These are phyloP conservation scores for Rutilus rutilus DNA, from an alignment of 2,113 vertebrate genomes.

Conservation along the genomic window DNA sequence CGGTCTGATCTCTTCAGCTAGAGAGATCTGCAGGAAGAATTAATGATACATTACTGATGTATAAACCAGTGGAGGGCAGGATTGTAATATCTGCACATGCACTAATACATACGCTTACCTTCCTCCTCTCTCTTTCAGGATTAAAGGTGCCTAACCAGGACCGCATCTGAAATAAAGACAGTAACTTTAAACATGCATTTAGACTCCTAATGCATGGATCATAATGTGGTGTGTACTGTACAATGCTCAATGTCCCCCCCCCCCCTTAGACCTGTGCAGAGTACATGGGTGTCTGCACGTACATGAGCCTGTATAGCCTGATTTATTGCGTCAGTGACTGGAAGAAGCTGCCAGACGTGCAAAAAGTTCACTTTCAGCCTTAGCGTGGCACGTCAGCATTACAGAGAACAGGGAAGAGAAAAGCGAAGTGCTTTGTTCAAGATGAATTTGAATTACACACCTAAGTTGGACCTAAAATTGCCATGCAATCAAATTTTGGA, in stretches of 20 bases:
- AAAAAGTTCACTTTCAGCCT: constrained; percentile 17
- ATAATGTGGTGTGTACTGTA: not conserved
- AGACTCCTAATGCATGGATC: not conserved
- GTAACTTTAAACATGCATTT: constrained; percentile 45
- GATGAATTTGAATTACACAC: not conserved
- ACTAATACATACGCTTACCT: constrained; percentile 48
- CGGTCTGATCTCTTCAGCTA: constrained; percentile 77
- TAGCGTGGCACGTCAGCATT: not conserved
- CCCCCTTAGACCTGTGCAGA: not conserved
- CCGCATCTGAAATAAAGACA: constrained; percentile 48
- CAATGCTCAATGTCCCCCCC: not conserved
- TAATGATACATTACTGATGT: not conserved
- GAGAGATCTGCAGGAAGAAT: constrained; percentile 71
- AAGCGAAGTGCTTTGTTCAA: not conserved
- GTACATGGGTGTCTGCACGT: not conserved
- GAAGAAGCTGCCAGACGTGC: not conserved
- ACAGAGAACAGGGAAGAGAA: not conserved
- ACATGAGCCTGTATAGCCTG: not conserved
- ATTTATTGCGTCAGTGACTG: not conserved
- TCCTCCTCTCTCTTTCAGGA: constrained; percentile 53
- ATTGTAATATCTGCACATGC: not conserved
- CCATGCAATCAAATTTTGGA: not conserved
- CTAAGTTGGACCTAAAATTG: not conserved
- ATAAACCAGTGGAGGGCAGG: not conserved
- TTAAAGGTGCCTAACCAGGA: constrained; percentile 59